Evolutionary conservation across 2,113 vertebrate species (phyloP).

Genomic region (Scalopus aquaticus): DNA sequence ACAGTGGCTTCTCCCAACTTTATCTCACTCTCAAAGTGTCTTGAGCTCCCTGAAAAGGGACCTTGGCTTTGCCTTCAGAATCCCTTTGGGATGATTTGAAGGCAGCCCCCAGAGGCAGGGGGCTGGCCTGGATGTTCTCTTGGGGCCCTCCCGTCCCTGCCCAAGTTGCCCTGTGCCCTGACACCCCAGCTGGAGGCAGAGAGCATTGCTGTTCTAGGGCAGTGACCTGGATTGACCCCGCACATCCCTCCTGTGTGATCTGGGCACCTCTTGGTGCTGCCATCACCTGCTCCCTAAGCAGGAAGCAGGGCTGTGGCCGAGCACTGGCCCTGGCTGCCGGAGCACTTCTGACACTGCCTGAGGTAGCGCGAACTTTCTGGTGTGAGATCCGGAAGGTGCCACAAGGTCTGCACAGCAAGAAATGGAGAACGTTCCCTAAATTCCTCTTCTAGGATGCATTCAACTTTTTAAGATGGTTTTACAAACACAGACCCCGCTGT

Average conservation of each 20-base stretch:
- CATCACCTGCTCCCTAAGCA: constrained; percentile 31
- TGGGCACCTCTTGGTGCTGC: not conserved
- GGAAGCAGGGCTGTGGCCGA: not conserved
- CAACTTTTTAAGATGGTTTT: not conserved
- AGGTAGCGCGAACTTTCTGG: not conserved
- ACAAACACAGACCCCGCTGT: not conserved
- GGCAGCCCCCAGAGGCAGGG: not conserved
- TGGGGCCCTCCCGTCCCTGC: not conserved
- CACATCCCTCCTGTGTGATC: not conserved
- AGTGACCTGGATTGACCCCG: not conserved
- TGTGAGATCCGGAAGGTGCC: constrained; percentile 37
- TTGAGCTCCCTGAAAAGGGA: not conserved
- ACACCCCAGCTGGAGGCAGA: not conserved
- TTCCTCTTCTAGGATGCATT: not conserved
- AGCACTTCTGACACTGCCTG: constrained; percentile 19
- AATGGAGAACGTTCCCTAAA: not conserved
- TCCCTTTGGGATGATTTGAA: not conserved
- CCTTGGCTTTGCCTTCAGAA: not conserved
- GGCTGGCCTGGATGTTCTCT: not conserved
- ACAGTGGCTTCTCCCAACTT: not conserved
- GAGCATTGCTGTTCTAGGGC: not conserved
- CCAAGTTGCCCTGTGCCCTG: not conserved
- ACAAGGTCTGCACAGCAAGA: not conserved
- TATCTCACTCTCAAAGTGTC: not conserved
- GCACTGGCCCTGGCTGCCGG: not conserved